Percentiles rank a stretch among this genome's conserved stretches.
Evolutionary conservation across 2,113 vertebrate species (phyloP).

Genomic region (Phaethornis superciliosus): DNA sequence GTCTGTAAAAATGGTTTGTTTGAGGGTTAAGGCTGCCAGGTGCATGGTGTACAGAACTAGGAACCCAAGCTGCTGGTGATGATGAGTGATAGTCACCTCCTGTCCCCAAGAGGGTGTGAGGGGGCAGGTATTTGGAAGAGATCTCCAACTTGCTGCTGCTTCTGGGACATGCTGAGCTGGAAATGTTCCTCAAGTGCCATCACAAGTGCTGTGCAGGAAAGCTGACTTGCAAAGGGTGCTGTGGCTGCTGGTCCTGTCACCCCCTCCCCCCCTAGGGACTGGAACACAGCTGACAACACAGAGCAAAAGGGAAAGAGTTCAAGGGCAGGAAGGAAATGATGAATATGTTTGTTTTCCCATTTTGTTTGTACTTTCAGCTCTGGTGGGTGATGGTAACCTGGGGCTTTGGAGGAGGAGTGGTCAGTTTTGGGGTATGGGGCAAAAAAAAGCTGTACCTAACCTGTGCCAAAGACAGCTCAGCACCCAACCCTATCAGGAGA

Average conservation of each 20-base stretch:
- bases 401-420: background rate
- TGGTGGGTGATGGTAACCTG: background rate
- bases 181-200: background rate
- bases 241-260: background rate
- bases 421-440: background rate
- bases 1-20: no score
- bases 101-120: background rate
- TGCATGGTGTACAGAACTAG: background rate
- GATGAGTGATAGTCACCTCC: background rate
- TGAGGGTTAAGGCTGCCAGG: background rate
- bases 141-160: background rate
- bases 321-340: background rate
- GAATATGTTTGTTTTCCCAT: conserved; percentile 1
- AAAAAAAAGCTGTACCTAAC: rapidly evolving
- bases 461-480: background rate
- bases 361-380: background rate
- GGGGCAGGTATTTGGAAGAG: background rate
- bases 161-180: background rate
- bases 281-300: conserved; percentile 57
- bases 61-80: background rate
- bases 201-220: rapidly evolving
- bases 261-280: rapidly evolving
- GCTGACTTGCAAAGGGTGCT: background rate
- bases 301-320: conserved; percentile 13
- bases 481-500: rapidly evolving